Base-by-base conservation (phyloP, 2,113 vertebrate genomes). In the Oriolus oriolus region DNA sequence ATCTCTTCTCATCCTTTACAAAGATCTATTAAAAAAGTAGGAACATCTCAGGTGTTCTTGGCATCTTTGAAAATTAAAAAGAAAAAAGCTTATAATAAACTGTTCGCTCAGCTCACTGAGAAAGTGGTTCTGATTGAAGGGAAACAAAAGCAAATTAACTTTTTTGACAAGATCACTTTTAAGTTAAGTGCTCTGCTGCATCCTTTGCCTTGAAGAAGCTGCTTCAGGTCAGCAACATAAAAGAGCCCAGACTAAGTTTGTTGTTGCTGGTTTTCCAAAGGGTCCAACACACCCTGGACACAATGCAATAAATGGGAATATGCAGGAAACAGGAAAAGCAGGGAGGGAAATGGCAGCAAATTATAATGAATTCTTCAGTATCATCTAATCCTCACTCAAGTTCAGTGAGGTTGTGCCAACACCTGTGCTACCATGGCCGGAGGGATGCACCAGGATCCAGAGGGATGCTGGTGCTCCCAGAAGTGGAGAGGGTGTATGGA, bases 261-360 rank as follows among this genome's bases (percentile, higher is more conserved):
- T 53, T 20, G 5, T 47, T 37, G 8, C 12, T 39, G 33, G 11
- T 90, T 84, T 71, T 65, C 41, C 41, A 35, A 65, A 70, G 30
- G 45, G 21, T 50, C 45, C 28, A 13, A 39, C 8, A 4, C 44
- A 59, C 4, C 7, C 19, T 37, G 59, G 30, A 35, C 35, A 23
- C 19, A 45, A 22, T 8, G 2, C n/a, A 22, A 73, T 31, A 68
- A 59, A 76, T 1, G 5, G 57, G 21, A 77, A 65, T 0, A 0
- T 47, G 49, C 52, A 41, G 54, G n/a, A 39, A 68, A 57, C 11
- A 19, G 33, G 78, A 37, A 68, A 82, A 74, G 13, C 1, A 4
- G 44, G 53, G 23, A 81, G 11, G 31, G n/a, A 63, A 73, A 53
- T 5, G 13, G 21, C 49, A 71, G 49, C 21, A 68, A 85, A 57